Evolutionary conservation across 2,888 invertebrate genomes (phyloP), one percentile per base, ranked within the genome.

Genomic region (Osedax frankpressi): DNA sequence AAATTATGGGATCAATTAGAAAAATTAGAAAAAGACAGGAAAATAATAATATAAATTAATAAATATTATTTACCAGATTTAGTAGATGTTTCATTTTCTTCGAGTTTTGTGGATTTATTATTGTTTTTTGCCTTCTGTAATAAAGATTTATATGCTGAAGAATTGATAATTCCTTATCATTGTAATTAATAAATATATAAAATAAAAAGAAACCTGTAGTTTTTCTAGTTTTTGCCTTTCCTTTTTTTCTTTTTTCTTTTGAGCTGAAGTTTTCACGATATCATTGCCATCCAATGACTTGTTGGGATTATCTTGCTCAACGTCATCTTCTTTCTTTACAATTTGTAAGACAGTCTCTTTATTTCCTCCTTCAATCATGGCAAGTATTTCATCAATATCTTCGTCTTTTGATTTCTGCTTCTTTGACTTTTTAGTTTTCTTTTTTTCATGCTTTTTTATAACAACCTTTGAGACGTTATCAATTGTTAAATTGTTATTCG

Each of bases 191-290:
- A n/a, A n/a, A n/a, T n/a, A n/a, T n/a, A n/a, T n/a, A n/a, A n/a
- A n/a, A n/a, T 65, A 24, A 3, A 27, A 30, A 71, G 75, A 75
- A 74, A 81, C 81, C 78, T 77, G 75, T 68, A 76, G 72, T 74
- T 93, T 92, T 81, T 92, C 91, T 80, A 90, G 90, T 82, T 93
- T 94, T 83, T 91, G 93, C 81, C 89, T 89, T 78, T 92, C 93
- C 81, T 91, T 93, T 76, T 88, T 87, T 82, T 95, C 94, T 80
- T 90, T 83, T 94, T 94, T 78, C 91, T 85, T 75, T 74, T 79
- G 79, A 25, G 78, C 79, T 14, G 77, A 76, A 14, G 78, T 75
- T 69, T 79, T 79, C 14, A 79, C 76, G 19, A 75, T 76, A 19
- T 30, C 88, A 82, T 93, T 94, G 78, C 93, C 93, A 81, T 79